Evolutionary conservation across 2,888 invertebrate species (phyloP).

Genomic region (Sericinus montela): DNA sequence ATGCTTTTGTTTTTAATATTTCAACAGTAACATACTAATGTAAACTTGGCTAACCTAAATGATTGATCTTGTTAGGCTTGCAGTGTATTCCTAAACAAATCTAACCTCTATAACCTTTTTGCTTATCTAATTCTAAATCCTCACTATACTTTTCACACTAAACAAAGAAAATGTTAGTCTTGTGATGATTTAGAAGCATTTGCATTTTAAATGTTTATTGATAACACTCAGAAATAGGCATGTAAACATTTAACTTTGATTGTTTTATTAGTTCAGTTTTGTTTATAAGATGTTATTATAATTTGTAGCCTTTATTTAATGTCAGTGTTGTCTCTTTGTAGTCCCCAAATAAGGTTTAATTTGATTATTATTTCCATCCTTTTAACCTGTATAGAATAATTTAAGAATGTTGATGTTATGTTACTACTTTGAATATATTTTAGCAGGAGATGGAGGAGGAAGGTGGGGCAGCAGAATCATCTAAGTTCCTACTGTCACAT

Average conservation of each 20-base stretch:
- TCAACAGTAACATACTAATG: constrained; percentile 38
- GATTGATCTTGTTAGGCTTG: constrained; percentile 19
- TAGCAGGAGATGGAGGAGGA: constrained; percentile 78
- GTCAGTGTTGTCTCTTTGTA: too few species aligned
- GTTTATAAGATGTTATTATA: too few species aligned
- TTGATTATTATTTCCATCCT: background rate
- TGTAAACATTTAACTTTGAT: background rate
- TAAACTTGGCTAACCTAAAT: constrained; percentile 6
- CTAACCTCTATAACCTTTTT: constrained; percentile 15
- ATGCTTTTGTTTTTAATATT: constrained; percentile 27
- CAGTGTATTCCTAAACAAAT: constrained; percentile 19
- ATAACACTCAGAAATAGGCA: background rate
- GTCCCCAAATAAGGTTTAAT: too few species aligned
- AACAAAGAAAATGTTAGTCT: constrained; percentile 13
- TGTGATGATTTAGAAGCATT: background rate
- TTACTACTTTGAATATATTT: constrained; percentile 21
- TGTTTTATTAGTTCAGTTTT: background rate
- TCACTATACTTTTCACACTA: constrained; percentile 3
- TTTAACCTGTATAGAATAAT: background rate
- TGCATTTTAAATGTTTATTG: background rate
- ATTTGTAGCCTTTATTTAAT: too few species aligned
- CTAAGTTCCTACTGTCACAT: constrained; percentile 74
- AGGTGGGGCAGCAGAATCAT: constrained; percentile 64
- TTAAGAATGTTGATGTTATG: background rate
- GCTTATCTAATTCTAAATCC: constrained; percentile 9